Percentiles rank a stretch among this genome's conserved stretches.
phyloP scores from a whole-genome alignment of 2,797 vertebrate species.

The Microctenopoma steveboyesi region DNA sequence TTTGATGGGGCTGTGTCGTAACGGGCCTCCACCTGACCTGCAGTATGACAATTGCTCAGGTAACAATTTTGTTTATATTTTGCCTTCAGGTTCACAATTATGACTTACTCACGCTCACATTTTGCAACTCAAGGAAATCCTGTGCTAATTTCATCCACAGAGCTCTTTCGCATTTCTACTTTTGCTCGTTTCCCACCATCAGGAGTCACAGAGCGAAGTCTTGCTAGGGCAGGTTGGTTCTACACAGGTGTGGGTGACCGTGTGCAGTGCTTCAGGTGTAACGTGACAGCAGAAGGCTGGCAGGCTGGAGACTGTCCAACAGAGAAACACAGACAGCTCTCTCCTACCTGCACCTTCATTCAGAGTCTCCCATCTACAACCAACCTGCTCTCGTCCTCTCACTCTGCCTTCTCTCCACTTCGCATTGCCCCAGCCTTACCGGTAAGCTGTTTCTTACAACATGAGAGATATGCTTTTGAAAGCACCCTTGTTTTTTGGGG shows the following conservation, averaged over 20 bases:
- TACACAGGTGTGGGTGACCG: conserved; percentile 92
- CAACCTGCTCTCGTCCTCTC: conserved; percentile 86
- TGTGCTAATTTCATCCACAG: conserved; percentile 67
- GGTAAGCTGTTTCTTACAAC: conserved; percentile 57
- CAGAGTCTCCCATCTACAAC: conserved; percentile 85
- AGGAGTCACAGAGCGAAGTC: conserved; percentile 89
- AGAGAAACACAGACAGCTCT: conserved; percentile 91
- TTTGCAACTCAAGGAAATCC: not conserved
- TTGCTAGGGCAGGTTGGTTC: conserved; percentile 96
- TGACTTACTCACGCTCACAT: not conserved
- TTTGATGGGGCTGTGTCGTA: conserved; percentile 84
- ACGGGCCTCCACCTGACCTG: conserved; percentile 83
- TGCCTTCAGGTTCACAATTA: not conserved
- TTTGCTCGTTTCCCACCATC: conserved; percentile 90
- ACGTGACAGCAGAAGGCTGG: conserved; percentile 92
- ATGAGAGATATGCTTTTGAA: not conserved
- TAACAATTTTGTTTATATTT: conserved; percentile 27
- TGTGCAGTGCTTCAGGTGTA: conserved; percentile 94
- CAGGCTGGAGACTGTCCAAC: conserved; percentile 91
- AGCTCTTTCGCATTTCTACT: conserved; percentile 94
- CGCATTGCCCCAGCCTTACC: conserved; percentile 77
- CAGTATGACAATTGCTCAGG: conserved; percentile 91
- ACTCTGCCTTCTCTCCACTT: conserved; percentile 87
- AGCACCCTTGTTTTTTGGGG: too few species aligned
- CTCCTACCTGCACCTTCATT: conserved; percentile 92